Evolutionary conservation across 2,113 vertebrate species (phyloP), one percentile per base, ranked within the genome.

Genomic region (Salvelinus alpinus): DNA sequence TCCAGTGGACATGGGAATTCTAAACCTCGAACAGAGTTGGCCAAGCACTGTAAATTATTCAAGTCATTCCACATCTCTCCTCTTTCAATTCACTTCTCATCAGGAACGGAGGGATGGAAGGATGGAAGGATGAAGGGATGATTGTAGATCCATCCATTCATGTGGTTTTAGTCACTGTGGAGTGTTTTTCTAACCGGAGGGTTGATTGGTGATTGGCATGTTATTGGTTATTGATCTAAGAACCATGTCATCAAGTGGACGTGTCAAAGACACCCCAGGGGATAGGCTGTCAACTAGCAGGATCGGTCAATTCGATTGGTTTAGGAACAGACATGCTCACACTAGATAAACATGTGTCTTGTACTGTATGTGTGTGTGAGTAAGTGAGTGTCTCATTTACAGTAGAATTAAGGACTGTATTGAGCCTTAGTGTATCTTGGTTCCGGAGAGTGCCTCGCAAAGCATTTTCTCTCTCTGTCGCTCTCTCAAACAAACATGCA

Each of bases 191-290:
- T 62, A 31, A 60, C 54, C 25, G 1, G 11, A 67, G 71, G 69
- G 74, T 82, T 80, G 79, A 83, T 87, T 54, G 74, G 71, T 84
- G 82, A 87, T 84, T 79, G 85, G 71, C 70, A 25, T 73, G 57
- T 79, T 64, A 74, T 31, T 73, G 69, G 25, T 20, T 80, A 88
- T 81, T 83, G 86, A 87, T 79, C 44, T 24, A 51, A 51, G 14
- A 16, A 16, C 48, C 5, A 48, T 22, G 9, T 65, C 74, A 73
- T 47, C 64, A 71, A 18, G 34, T 16, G 18, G 20, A 54, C 24
- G 25, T 29, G 12, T 72, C 9, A 25, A 75, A 54, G 62, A 65
- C 67, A 51, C 54, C 48, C 14, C 48, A 51, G 48, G 48, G 68
- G 0, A 3, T 22, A 20, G 62, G 62, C 64, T 67, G 74, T 80